Evolutionary conservation across 2,888 invertebrate species (phyloP).

Genomic region (Toxonevra muliebris): DNA sequence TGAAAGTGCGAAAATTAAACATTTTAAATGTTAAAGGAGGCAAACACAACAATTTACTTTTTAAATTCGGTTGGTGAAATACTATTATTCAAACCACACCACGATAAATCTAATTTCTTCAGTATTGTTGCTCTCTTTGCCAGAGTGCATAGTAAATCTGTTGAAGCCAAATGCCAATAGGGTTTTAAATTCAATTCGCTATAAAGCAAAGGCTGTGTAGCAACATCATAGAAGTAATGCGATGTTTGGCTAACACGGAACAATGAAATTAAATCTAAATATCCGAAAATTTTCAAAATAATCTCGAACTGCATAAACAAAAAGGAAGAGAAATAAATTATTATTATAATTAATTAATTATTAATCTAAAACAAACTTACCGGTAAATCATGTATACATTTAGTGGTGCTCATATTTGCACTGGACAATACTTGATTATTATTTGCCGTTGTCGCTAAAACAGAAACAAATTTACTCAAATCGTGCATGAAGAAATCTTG

Average conservation of each 20-base stretch:
- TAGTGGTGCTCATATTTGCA: constrained; percentile 3
- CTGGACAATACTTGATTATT: neutral
- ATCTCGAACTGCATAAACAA: constrained; percentile 89
- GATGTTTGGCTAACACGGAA: constrained; percentile 81
- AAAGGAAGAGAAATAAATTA: constrained; percentile 61
- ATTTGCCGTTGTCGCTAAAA: constrained; percentile 35
- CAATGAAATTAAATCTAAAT: constrained; percentile 81
- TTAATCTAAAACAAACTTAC: constrained; percentile 49
- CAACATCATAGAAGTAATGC: constrained; percentile 75
- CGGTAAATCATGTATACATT: constrained; percentile 61
- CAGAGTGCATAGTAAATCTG: constrained; percentile 69
- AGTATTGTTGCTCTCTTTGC: constrained; percentile 72
- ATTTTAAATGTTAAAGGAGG: neutral
- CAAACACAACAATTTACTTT: constrained; percentile 52
- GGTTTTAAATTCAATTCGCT: constrained; percentile 82
- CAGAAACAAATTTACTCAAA: constrained; percentile 57
- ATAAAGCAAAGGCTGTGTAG: constrained; percentile 79
- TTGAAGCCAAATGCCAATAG: constrained; percentile 80
- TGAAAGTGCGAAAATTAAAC: constrained; percentile 31
- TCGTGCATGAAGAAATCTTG: constrained; percentile 62
- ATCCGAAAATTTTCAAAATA: constrained; percentile 79
- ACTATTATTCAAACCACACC: constrained; percentile 78
- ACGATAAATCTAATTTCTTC: constrained; percentile 84
- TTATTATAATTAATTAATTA: neutral
- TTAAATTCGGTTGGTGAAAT: constrained; percentile 68